A percentile compares a stretch with the other conserved stretches of the same genome.
Conservation (phyloP, 2,113 vertebrate genomes). For the Trematomus loennbergii region DNA sequence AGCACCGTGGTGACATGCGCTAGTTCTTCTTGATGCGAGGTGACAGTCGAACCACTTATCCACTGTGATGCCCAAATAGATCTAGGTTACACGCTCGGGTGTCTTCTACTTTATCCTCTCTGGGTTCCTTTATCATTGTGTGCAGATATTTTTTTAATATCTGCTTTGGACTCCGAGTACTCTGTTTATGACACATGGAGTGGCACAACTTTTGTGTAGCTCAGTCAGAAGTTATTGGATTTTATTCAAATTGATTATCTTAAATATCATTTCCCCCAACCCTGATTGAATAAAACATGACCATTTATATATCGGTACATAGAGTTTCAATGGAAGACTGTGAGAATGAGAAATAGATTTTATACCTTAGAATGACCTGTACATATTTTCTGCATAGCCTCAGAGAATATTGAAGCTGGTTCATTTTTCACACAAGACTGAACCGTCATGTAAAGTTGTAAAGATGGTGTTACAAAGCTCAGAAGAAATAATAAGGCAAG, state of each 20-base stretch:
- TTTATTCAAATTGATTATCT: slow-evolving; percentile 28
- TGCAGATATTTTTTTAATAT: slow-evolving; percentile 26
- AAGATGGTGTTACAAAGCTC: slow-evolving; percentile 45
- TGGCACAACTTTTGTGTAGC: neutral
- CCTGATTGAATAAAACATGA: slow-evolving; percentile 5
- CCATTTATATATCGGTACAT: neutral
- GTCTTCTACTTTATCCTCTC: slow-evolving; percentile 45
- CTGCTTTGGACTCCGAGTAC: slow-evolving; percentile 17
- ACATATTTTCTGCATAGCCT: slow-evolving; percentile 23
- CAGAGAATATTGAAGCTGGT: slow-evolving; percentile 27
- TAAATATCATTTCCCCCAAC: neutral
- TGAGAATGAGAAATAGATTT: slow-evolving; percentile 8
- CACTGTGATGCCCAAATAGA: slow-evolving; percentile 41
- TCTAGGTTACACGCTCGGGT: slow-evolving; percentile 43
- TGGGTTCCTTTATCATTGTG: slow-evolving; percentile 23
- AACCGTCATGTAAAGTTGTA: slow-evolving; percentile 46
- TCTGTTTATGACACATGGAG: neutral
- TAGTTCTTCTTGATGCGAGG: slow-evolving; percentile 58
- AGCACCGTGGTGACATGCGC: slow-evolving; percentile 22
- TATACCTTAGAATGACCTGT: neutral
- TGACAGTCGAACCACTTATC: slow-evolving; percentile 70
- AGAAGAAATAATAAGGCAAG: slow-evolving; percentile 56
- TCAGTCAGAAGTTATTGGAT: slow-evolving; percentile 4
- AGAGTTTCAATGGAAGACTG: neutral
- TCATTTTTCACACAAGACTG: slow-evolving; percentile 28